Base-by-base conservation (phyloP, 2,888 invertebrate species). In the Catotricha subobsoleta region DNA sequence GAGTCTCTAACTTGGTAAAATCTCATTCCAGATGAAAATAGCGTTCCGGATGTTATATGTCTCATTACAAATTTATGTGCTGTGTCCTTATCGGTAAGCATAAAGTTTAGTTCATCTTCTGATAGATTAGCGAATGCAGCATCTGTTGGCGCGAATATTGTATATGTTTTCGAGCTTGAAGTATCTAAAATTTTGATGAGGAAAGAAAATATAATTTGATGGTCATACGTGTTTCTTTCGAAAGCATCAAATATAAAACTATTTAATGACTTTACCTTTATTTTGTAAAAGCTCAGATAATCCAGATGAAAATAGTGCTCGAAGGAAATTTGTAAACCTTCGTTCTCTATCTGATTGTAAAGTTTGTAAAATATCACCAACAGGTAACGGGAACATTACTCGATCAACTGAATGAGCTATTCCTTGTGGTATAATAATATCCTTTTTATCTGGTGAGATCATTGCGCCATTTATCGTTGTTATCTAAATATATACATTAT, bases 351-450 rank as follows among this genome's bases (percentile, higher is more conserved):
- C 87, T 0, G 84, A 80, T 54, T 84, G 83, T 40, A 87, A 63
- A 0, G 87, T 87, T 59, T 84, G 84, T 29, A 84, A 70, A 40
- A 87, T 63, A 60, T 87, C 86, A 2, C 87, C 87, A 1, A 87
- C 86, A 0, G 87, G 87, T 45, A 87, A 66, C 1, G 87, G 87
- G 67, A 87, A 87, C 84, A 87, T 83, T 3, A 86, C 86, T 19
- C 83, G 66, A 59, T 87, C 87, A 1, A 87, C 71, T 1, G 81
- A 77, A 54, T 87, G 86, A 0, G 84, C 84, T 49, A 84, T 72
- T 31, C 86, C 86, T 65, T 87, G 86, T 1, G 86, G 84, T 48
- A 86, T 80, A 50, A 75, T 73, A 40, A 87, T 79, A 58, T 87
- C 81, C 55, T 78, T 76, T 56, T 80, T 82, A 45, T 82, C 83